Percentiles rank a stretch among this genome's conserved stretches.
These are phyloP conservation scores for Cylindroiulus punctatus DNA, from an alignment of 2,888 invertebrate species.

Conservation along the genomic window DNA sequence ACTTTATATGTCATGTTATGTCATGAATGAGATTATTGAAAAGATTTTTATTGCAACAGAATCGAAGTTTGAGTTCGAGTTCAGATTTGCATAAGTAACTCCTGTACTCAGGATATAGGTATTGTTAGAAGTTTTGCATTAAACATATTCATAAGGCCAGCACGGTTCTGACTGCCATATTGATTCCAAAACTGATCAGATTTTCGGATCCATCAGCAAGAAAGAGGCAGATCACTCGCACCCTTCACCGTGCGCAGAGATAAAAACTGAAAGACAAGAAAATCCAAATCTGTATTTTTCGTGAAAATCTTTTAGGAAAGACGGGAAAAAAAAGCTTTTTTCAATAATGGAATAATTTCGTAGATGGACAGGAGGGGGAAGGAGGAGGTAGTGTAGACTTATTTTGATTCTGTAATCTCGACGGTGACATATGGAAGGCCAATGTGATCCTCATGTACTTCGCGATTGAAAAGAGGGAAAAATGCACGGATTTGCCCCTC, in stretches of 20 bases:
- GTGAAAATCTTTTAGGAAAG: conserved; percentile 17
- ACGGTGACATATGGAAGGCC: conserved; percentile 15
- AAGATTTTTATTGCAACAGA: too few relatives aligned
- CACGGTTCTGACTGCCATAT: neutral
- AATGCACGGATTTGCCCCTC: neutral
- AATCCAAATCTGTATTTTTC: conserved; percentile 14
- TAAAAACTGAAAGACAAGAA: conserved; percentile 27
- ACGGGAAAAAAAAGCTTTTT: neutral
- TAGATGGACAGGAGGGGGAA: neutral
- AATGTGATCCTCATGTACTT: neutral
- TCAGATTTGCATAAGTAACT: too few relatives aligned
- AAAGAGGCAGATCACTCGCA: conserved; percentile 26
- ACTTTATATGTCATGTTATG: too few relatives aligned
- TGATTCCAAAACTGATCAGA: conserved; percentile 21
- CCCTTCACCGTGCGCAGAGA: neutral
- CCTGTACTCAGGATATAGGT: too few relatives aligned
- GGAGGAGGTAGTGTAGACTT: neutral
- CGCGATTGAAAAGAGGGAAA: conserved; percentile 13
- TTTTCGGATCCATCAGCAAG: neutral
- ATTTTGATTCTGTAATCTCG: conserved; percentile 32
- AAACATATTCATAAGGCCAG: neutral
- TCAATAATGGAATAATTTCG: conserved; percentile 27
- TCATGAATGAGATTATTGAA: too few relatives aligned
- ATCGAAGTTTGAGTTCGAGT: too few relatives aligned
- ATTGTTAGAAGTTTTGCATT: too few relatives aligned